Evolutionary conservation across 1,140 invertebrate genomes (phyloP).

Genomic region (Eriosoma lanigerum): DNA sequence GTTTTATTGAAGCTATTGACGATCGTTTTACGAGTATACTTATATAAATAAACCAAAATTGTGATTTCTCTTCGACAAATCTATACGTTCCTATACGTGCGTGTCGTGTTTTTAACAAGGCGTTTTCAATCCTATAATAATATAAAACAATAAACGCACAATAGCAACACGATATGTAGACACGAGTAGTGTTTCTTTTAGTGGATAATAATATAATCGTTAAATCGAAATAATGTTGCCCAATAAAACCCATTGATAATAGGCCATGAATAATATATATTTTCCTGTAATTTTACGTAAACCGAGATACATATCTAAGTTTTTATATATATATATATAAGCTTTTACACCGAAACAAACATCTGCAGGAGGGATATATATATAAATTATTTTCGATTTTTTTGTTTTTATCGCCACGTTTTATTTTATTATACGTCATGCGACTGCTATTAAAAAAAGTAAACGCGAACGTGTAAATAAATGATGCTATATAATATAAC

Average conservation of each 20-base stretch:
- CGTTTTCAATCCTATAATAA: too few relatives aligned
- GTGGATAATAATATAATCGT: background rate
- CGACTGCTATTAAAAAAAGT: constrained; percentile 11
- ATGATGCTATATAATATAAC: too few relatives aligned
- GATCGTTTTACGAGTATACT: too few relatives aligned
- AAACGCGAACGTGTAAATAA: background rate
- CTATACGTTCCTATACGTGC: too few relatives aligned
- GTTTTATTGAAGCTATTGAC: too few relatives aligned
- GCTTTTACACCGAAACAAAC: constrained; percentile 36
- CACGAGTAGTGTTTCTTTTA: constrained; percentile 7
- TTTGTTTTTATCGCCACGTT: constrained; percentile 24
- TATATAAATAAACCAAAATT: too few relatives aligned
- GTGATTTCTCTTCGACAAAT: too few relatives aligned
- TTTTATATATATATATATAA: too few relatives aligned
- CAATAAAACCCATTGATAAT: constrained; percentile 16
- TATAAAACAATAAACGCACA: too few relatives aligned
- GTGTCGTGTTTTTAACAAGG: too few relatives aligned
- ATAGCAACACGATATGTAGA: constrained; percentile 8
- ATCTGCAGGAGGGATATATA: background rate
- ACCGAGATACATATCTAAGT: constrained; percentile 34
- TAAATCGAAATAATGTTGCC: background rate
- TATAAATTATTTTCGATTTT: constrained; percentile 35
- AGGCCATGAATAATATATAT: background rate
- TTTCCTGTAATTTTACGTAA: constrained; percentile 16
- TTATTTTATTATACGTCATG: constrained; percentile 22